A percentile compares a stretch with the other conserved stretches of the same genome.
Conservation (phyloP, 2,888 invertebrate species). For the Punctoribates punctum region DNA sequence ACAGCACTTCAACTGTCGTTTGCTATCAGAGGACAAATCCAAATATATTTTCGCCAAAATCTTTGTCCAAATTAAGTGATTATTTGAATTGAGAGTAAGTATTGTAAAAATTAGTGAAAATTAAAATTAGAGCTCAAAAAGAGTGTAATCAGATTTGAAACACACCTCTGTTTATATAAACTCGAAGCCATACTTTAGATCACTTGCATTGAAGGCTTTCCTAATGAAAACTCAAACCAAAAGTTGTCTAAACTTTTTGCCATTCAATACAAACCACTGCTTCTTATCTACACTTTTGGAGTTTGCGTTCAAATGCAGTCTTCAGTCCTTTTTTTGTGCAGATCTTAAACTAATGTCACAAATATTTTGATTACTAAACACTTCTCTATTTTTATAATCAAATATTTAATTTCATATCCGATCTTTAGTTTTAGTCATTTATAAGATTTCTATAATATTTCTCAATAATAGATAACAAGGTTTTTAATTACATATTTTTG, state of each 20-base stretch:
- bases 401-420: too few relatives aligned
- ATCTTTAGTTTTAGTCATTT: too few relatives aligned
- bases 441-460: too few relatives aligned
- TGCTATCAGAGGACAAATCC: neutral
- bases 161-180: constrained; percentile 34
- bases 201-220: neutral
- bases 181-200: constrained; percentile 16
- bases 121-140: constrained; percentile 17
- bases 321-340: neutral
- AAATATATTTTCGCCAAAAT: neutral
- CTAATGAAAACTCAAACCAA: neutral
- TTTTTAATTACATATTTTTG: too few relatives aligned
- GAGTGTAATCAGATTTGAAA: neutral
- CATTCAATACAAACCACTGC: neutral
- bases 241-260: neutral
- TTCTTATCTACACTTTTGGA: constrained; percentile 4
- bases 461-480: too few relatives aligned
- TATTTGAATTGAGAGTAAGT: neutral
- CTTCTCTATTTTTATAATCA: too few relatives aligned
- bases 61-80: too few relatives aligned
- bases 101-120: neutral
- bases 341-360: neutral
- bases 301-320: constrained; percentile 5
- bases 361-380: neutral
- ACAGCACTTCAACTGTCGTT: neutral